Evolutionary conservation across 2,113 vertebrate genomes (phyloP).

Genomic region (Pontoporia blainvillei): DNA sequence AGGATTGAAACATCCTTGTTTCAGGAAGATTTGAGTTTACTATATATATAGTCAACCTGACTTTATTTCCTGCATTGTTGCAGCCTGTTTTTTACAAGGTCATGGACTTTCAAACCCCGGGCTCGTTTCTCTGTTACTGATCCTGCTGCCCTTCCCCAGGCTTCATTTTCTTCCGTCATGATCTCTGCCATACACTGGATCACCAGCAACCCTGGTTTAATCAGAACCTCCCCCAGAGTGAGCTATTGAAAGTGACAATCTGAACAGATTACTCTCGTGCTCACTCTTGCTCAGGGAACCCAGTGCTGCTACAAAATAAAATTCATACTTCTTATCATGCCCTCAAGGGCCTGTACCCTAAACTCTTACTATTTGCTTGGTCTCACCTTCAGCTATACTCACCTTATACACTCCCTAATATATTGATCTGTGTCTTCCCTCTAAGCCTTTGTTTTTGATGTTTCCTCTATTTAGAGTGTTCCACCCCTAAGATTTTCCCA

Average conservation of each 20-base stretch:
- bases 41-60: background rate
- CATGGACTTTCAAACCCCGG: background rate
- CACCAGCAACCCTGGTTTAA: background rate
- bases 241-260: background rate
- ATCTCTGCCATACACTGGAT: background rate
- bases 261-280: background rate
- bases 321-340: background rate
- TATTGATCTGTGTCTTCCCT: background rate
- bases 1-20: background rate
- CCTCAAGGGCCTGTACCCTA: background rate
- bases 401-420: background rate
- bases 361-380: background rate
- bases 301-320: background rate
- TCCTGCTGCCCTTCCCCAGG: background rate
- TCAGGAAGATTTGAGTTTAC: background rate
- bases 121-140: background rate
- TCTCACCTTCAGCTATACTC: background rate
- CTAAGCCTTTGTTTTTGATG: background rate
- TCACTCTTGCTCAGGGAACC: background rate
- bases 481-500: background rate
- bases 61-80: background rate
- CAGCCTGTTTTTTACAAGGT: background rate
- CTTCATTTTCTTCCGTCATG: background rate
- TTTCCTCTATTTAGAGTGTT: background rate
- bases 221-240: background rate